These are phyloP conservation scores for Diorhabda elongata DNA, from an alignment of 1,140 invertebrate species.

Conservation along the genomic window DNA sequence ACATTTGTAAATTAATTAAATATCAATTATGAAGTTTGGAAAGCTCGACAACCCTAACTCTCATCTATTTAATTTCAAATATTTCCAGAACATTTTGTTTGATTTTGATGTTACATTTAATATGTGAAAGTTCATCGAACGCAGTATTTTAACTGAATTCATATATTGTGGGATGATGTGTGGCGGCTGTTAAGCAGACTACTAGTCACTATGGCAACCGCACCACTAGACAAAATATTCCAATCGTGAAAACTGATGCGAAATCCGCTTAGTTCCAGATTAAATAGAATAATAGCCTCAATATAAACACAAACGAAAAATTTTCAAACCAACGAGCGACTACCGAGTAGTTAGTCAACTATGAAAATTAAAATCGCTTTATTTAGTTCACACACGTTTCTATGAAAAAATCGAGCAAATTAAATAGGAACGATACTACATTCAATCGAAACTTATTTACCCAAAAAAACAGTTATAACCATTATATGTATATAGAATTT, in stretches of 20 bases:
- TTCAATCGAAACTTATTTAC: too few relatives aligned
- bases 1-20: too few relatives aligned
- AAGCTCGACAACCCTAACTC: too few relatives aligned
- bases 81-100: too few relatives aligned
- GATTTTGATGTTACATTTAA: too few relatives aligned
- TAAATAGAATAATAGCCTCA: constrained; percentile 37
- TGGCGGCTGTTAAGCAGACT: not conserved
- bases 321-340: constrained; percentile 18
- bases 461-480: too few relatives aligned
- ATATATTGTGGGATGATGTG: not conserved
- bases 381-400: constrained; percentile 24
- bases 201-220: constrained; percentile 24
- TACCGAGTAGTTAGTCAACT: constrained; percentile 18
- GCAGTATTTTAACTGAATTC: not conserved
- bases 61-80: too few relatives aligned
- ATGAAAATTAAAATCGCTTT: constrained; percentile 27
- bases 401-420: constrained; percentile 18
- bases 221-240: constrained; percentile 29
- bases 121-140: not conserved
- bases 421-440: constrained; percentile 3
- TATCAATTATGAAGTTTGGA: too few relatives aligned
- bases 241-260: constrained; percentile 26
- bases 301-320: constrained; percentile 35
- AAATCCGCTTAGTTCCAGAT: constrained; percentile 36
- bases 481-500: too few relatives aligned